Conservation (phyloP, 1,140 invertebrate species). For the Sipha flava region DNA sequence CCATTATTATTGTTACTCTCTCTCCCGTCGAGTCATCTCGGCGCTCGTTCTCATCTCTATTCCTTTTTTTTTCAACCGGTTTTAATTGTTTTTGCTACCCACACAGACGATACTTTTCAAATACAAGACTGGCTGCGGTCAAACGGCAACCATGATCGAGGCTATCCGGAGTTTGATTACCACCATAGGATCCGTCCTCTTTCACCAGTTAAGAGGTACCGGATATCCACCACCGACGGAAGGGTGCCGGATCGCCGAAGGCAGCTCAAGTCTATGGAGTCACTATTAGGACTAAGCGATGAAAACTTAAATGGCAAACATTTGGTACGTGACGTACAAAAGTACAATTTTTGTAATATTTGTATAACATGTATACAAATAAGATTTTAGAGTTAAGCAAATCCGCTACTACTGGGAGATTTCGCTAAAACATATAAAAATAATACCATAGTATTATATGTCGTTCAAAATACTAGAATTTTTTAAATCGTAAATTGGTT, state of each 20-base stretch:
- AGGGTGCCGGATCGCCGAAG: slow-evolving; percentile 51
- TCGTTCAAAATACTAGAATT: no score
- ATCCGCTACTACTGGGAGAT: no score
- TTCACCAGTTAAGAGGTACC: slow-evolving; percentile 42
- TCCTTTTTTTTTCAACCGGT: background rate
- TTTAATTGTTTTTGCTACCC: slow-evolving; percentile 24
- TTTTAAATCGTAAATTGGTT: no score
- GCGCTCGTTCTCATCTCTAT: background rate
- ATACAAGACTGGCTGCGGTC: slow-evolving; percentile 29
- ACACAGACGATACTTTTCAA: slow-evolving; percentile 22
- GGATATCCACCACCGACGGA: slow-evolving; percentile 50
- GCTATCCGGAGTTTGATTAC: background rate
- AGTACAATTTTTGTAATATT: no score
- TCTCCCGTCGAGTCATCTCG: background rate
- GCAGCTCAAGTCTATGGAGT: slow-evolving; percentile 74
- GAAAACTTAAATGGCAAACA: slow-evolving; percentile 4
- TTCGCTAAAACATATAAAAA: no score
- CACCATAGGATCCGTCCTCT: slow-evolving; percentile 16
- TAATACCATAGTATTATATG: no score
- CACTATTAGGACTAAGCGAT: slow-evolving; percentile 56
- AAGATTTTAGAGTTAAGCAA: no score
- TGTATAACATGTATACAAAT: no score
- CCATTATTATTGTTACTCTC: slow-evolving; percentile 11
- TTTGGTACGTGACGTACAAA: background rate
- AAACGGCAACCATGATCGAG: background rate